phyloP scores from a whole-genome alignment of 2,888 invertebrate species.

The Gastrophysa polygoni region DNA sequence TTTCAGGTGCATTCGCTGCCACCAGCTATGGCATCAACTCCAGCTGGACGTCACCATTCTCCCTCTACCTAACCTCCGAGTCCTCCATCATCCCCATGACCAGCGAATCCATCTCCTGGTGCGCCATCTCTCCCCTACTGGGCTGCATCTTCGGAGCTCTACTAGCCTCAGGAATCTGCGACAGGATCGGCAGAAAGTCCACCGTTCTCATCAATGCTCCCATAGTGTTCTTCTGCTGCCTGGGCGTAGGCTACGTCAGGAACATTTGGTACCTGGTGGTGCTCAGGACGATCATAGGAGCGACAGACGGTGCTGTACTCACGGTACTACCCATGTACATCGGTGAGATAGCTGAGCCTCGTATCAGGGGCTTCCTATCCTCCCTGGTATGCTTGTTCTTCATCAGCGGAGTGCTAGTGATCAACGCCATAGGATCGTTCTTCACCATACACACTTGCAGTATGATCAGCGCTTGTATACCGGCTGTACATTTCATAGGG shows the following conservation, averaged over 20 bases:
- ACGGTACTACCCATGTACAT: slow-evolving; percentile 64
- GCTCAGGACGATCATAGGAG: slow-evolving; percentile 64
- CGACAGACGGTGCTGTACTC: slow-evolving; percentile 60
- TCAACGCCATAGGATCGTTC: slow-evolving; percentile 48
- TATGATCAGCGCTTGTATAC: slow-evolving; percentile 49
- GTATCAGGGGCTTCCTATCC: slow-evolving; percentile 64
- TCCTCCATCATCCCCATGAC: slow-evolving; percentile 51
- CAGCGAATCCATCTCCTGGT: slow-evolving; percentile 65
- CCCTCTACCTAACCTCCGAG: slow-evolving; percentile 60
- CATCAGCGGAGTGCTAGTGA: slow-evolving; percentile 62
- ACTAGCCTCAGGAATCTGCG: slow-evolving; percentile 68
- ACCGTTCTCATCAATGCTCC: slow-evolving; percentile 64
- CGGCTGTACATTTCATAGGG: slow-evolving; percentile 63
- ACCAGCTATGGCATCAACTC: too few relatives aligned
- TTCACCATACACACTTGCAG: too few relatives aligned
- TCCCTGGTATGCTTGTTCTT: slow-evolving; percentile 64
- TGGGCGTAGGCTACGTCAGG: slow-evolving; percentile 65
- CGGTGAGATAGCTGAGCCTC: slow-evolving; percentile 66
- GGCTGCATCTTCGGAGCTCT: slow-evolving; percentile 69
- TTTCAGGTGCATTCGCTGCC: slow-evolving; percentile 40
- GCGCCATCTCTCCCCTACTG: slow-evolving; percentile 69
- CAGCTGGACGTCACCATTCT: slow-evolving; percentile 69
- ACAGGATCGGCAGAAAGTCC: slow-evolving; percentile 69
- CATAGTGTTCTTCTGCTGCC: slow-evolving; percentile 68
- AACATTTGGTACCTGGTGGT: slow-evolving; percentile 63